Conservation (phyloP, 2,113 vertebrate species). For the Ophthalmotilapia sp. region DNA sequence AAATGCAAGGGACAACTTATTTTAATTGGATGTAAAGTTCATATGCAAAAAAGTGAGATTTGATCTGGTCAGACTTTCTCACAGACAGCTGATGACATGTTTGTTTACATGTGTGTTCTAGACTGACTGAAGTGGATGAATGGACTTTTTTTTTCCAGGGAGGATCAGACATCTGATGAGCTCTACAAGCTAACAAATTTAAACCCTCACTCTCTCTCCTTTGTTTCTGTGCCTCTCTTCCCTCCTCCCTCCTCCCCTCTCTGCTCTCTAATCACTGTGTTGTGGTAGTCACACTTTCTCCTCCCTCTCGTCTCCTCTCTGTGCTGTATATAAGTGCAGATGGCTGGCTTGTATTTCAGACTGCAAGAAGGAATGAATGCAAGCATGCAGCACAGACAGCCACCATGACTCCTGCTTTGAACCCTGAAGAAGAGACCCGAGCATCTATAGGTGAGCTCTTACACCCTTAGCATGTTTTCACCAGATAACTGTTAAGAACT, state of each 20-base stretch:
- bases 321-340: constrained; percentile 55
- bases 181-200: constrained; percentile 34
- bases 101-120: neutral
- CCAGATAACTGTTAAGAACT: neutral
- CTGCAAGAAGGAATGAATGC: constrained; percentile 30
- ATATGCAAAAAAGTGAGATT: neutral
- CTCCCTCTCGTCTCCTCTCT: constrained; percentile 10
- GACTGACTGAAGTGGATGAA: constrained; percentile 36
- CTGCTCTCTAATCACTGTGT: constrained; percentile 60
- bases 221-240: constrained; percentile 4
- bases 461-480: neutral
- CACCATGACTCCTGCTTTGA: constrained; percentile 25
- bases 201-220: neutral
- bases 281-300: constrained; percentile 61
- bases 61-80: neutral
- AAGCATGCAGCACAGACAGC: neutral
- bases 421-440: neutral
- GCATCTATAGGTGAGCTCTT: constrained; percentile 41
- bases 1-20: neutral
- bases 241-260: neutral
- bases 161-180: constrained; percentile 33
- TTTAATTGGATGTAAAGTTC: neutral
- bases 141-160: neutral
- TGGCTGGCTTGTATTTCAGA: constrained; percentile 43
- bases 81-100: neutral